Evolutionary conservation across 2,113 vertebrate species (phyloP).

Genomic region (Toxotes chatareus): DNA sequence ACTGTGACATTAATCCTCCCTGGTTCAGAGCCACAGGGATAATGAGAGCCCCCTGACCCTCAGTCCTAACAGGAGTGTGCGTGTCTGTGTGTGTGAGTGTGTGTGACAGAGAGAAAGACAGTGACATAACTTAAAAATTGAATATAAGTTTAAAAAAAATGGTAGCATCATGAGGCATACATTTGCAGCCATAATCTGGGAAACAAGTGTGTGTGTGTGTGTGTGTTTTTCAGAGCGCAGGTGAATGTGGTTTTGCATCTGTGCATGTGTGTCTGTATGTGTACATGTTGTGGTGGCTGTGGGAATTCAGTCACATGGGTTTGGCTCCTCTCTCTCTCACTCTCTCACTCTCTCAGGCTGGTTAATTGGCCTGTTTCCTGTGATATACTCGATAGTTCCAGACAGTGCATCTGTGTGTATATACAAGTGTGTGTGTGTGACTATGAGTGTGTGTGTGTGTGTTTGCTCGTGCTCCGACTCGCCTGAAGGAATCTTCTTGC

Average conservation of each 20-base stretch:
- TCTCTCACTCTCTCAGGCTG: background rate
- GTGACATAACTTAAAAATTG: background rate
- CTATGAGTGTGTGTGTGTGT: background rate
- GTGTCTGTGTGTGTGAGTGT: background rate
- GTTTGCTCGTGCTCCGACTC: slow-evolving; percentile 33
- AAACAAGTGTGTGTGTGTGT: too few species aligned
- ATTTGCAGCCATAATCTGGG: background rate
- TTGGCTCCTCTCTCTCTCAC: background rate
- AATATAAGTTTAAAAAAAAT: too few species aligned
- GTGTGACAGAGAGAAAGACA: background rate
- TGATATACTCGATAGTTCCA: slow-evolving; percentile 38
- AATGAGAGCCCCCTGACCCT: slow-evolving; percentile 44
- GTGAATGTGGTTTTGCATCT: background rate
- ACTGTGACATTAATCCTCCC: slow-evolving; percentile 59
- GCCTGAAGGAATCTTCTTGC: slow-evolving; percentile 31
- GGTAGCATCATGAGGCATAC: background rate
- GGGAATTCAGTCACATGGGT: slow-evolving; percentile 47
- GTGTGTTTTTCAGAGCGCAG: too few species aligned
- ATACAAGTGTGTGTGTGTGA: background rate
- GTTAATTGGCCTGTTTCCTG: slow-evolving; percentile 47
- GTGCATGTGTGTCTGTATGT: background rate
- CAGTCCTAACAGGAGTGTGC: background rate
- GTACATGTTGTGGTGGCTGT: slow-evolving; percentile 14
- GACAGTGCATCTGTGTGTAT: slow-evolving; percentile 26
- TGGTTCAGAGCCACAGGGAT: slow-evolving; percentile 50